Evolutionary conservation across 2,797 vertebrate species (phyloP).

Genomic region (Leuciscus waleckii): DNA sequence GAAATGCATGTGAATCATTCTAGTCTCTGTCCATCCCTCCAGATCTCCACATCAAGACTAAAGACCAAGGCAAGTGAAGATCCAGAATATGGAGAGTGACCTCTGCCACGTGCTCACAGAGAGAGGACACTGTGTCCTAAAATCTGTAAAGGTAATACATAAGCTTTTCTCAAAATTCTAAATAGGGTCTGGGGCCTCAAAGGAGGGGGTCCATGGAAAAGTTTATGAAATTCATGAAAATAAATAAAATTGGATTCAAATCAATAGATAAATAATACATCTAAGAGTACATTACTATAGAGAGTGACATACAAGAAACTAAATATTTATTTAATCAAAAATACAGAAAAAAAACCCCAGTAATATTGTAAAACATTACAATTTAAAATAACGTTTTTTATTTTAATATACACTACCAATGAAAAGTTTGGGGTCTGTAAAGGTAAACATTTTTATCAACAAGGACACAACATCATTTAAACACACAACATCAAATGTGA

Average conservation of each 20-base stretch:
- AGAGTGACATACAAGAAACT: too few relatives aligned
- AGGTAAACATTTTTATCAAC: neutral
- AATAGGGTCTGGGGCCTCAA: neutral
- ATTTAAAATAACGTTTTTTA: neutral
- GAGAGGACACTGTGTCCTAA: conserved; percentile 83
- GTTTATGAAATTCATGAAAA: neutral
- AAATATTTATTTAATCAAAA: too few relatives aligned
- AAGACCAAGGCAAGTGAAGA: conserved; percentile 83
- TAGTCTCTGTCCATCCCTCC: conserved; percentile 36
- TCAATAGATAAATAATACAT: too few relatives aligned
- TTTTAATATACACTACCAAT: too few relatives aligned
- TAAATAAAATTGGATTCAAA: too few relatives aligned
- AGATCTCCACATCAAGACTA: conserved; percentile 89
- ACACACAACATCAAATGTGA: neutral
- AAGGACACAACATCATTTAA: neutral
- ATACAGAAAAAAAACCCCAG: neutral
- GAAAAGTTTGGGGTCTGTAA: neutral
- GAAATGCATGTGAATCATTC: conserved; percentile 27
- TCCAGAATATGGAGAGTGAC: conserved; percentile 90
- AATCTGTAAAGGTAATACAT: conserved; percentile 87
- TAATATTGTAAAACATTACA: neutral
- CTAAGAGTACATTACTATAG: too few relatives aligned
- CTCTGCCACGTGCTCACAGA: conserved; percentile 88
- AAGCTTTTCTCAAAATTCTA: too few relatives aligned
- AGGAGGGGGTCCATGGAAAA: too few relatives aligned